Conservation (phyloP, 1,140 invertebrate genomes). For the Zaprionus taronus region DNA sequence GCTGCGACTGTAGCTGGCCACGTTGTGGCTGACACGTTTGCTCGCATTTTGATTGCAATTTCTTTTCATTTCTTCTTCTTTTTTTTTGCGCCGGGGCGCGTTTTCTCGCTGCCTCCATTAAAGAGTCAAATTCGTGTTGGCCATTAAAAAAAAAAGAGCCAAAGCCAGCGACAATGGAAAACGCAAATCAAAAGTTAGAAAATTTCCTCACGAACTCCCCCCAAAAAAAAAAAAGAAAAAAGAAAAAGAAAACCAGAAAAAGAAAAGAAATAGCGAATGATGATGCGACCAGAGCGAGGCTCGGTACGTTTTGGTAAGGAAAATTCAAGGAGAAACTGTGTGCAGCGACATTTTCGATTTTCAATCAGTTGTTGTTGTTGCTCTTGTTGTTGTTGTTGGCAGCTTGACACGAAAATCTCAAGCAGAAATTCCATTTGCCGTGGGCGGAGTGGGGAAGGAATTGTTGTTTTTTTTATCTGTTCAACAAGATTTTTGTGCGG, state of each 20-base stretch:
- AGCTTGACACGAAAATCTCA: conserved; percentile 33
- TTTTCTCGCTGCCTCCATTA: conserved; percentile 61
- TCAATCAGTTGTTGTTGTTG: conserved; percentile 37
- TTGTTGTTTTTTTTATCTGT: conserved; percentile 5
- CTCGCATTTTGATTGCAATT: conserved; percentile 83
- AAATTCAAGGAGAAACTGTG: conserved; percentile 15
- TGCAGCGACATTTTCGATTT: conserved; percentile 43
- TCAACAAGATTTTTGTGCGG: conserved; percentile 4
- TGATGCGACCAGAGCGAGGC: conserved; percentile 18
- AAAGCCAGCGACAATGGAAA: conserved; percentile 74
- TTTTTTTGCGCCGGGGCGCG: conserved; percentile 38
- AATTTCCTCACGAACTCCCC: conserved; percentile 71
- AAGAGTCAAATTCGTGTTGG: conserved; percentile 82
- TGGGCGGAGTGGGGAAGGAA: not conserved
- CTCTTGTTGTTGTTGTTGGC: conserved; percentile 28
- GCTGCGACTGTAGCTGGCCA: conserved; percentile 44
- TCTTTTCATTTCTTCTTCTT: conserved; percentile 59
- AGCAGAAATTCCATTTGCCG: conserved; percentile 20
- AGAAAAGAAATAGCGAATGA: conserved; percentile 38
- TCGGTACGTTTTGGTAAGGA: not conserved
- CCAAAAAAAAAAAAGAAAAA: conserved; percentile 13
- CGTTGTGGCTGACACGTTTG: conserved; percentile 78
- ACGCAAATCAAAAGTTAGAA: conserved; percentile 75
- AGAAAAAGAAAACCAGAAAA: conserved; percentile 5
- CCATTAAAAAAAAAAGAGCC: conserved; percentile 61